Conservation (phyloP, 2,113 vertebrate species). For the Astur gentilis region DNA sequence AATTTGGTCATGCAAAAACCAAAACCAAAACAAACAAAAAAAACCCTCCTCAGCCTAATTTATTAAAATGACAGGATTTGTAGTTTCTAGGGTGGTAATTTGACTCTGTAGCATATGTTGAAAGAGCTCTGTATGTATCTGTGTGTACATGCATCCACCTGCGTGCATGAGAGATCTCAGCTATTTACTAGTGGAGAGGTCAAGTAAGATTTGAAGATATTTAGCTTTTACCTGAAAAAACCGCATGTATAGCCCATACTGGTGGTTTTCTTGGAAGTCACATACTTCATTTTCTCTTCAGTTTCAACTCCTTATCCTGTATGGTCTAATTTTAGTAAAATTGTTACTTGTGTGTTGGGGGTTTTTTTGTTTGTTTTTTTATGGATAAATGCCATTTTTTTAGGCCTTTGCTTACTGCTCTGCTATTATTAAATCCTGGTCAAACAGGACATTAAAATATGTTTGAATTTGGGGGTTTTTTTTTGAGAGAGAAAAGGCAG, state of each 20-base stretch:
- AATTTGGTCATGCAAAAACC: background rate
- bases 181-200: background rate
- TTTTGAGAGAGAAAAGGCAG: background rate
- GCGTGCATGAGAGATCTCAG: rapidly evolving
- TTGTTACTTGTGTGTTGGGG: background rate
- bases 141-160: rapidly evolving
- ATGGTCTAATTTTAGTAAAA: background rate
- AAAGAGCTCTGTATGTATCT: background rate
- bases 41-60: background rate
- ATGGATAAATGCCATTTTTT: background rate
- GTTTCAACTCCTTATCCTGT: background rate
- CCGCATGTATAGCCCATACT: rapidly evolving
- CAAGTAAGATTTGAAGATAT: background rate
- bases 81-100: background rate
- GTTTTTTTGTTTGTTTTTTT: rapidly evolving
- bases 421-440: background rate
- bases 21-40: background rate
- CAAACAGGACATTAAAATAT: background rate
- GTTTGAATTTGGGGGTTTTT: background rate
- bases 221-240: background rate
- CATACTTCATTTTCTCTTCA: background rate
- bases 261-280: background rate
- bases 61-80: background rate
- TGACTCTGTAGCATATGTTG: background rate
- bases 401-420: background rate